Conservation (phyloP, 1,140 invertebrate species). For the Cardiocondyla obscurior region DNA sequence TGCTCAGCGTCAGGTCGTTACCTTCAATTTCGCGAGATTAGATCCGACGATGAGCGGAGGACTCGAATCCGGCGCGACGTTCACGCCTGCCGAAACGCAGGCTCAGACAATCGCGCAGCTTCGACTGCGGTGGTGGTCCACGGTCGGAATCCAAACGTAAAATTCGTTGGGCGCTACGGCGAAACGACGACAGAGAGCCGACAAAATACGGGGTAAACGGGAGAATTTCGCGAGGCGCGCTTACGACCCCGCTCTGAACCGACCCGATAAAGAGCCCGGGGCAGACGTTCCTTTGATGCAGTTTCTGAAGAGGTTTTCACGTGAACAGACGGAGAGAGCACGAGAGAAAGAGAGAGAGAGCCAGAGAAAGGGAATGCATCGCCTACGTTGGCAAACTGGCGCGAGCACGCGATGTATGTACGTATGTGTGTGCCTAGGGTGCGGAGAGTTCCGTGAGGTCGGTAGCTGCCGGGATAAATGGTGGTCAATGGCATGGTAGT, state of each 20-base stretch:
- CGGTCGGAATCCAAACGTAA: slow-evolving; percentile 31
- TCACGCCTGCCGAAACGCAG: not conserved
- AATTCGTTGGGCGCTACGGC: slow-evolving; percentile 20
- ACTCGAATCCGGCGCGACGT: not conserved
- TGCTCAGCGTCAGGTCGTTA: slow-evolving; percentile 26
- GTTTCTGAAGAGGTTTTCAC: slow-evolving; percentile 54
- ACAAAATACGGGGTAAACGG: slow-evolving; percentile 27
- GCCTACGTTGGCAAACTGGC: not conserved
- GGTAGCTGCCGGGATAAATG: slow-evolving; percentile 10
- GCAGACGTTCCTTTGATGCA: slow-evolving; percentile 54
- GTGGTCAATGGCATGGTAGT: slow-evolving; percentile 48
- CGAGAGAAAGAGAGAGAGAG: not conserved
- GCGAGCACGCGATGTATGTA: not conserved
- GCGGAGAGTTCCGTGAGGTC: slow-evolving; percentile 14
- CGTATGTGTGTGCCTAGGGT: not conserved
- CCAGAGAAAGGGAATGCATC: not conserved
- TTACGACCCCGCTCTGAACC: slow-evolving; percentile 31
- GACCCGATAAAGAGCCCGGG: slow-evolving; percentile 56
- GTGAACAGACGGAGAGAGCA: not conserved
- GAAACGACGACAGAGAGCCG: not conserved
- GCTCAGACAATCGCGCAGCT: slow-evolving; percentile 12
- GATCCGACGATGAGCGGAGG: slow-evolving; percentile 35
- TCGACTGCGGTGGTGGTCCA: not conserved
- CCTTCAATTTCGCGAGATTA: slow-evolving; percentile 46
- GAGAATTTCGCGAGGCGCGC: slow-evolving; percentile 45